Evolutionary conservation across 2,797 vertebrate genomes (phyloP).

Genomic region (Poecile montanus): DNA sequence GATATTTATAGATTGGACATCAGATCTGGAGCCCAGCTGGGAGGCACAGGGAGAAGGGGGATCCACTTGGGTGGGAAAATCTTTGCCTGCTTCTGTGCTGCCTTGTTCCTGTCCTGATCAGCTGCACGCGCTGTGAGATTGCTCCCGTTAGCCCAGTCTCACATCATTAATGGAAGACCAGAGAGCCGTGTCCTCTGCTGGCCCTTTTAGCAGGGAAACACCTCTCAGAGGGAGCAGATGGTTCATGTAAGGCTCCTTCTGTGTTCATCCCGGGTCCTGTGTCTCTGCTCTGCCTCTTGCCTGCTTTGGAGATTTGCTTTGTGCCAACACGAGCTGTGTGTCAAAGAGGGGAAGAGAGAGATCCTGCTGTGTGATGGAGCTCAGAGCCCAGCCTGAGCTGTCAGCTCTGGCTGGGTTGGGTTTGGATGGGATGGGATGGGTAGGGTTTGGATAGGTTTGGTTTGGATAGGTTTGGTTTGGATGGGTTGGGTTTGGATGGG

Average conservation of each 20-base stretch:
- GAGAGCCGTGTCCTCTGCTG: neutral
- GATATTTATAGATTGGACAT: neutral
- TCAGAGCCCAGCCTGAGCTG: neutral
- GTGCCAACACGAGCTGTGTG: neutral
- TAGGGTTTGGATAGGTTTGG: neutral
- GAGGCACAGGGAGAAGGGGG: neutral
- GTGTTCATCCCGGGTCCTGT: neutral
- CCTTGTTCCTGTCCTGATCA: neutral
- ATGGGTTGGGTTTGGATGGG: neutral
- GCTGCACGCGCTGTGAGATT: fast-evolving
- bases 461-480: neutral
- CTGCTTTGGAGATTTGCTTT: neutral
- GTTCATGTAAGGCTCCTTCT: neutral
- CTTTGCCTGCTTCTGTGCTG: neutral
- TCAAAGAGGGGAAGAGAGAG: fast-evolving
- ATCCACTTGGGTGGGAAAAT: neutral
- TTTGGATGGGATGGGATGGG: neutral
- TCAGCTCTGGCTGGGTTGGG: no score
- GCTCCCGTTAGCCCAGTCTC: neutral
- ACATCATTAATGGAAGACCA: neutral
- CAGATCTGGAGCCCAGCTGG: fast-evolving
- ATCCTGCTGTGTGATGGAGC: neutral
- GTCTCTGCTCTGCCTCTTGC: neutral
- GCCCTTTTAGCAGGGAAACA: neutral
- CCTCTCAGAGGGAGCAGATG: neutral